Percentiles rank a stretch among this genome's conserved stretches.
Evolutionary conservation across 2,888 invertebrate species (phyloP).

Genomic region (Dryadula phaetusa): DNA sequence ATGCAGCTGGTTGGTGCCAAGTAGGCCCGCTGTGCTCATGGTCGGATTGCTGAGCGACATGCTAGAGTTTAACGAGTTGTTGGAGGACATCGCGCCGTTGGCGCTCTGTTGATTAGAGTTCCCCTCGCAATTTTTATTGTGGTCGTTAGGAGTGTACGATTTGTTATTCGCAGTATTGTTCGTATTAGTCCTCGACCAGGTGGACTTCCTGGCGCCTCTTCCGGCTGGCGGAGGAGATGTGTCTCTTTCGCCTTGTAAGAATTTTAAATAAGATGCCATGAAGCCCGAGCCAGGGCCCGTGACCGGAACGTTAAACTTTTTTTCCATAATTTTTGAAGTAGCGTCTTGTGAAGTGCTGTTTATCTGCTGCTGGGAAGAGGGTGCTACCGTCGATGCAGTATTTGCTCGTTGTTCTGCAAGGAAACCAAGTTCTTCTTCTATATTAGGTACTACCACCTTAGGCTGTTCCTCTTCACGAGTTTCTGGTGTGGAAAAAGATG

Average conservation of each 20-base stretch:
- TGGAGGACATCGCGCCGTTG: constrained; percentile 72
- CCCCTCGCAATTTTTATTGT: constrained; percentile 70
- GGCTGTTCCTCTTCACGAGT: constrained; percentile 88
- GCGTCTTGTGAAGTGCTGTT: constrained; percentile 79
- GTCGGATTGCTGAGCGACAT: constrained; percentile 71
- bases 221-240: constrained; percentile 91
- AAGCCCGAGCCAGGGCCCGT: constrained; percentile 89
- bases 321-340: constrained; percentile 82
- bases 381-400: constrained; percentile 80
- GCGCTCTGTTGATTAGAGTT: constrained; percentile 70
- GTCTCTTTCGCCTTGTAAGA: constrained; percentile 92
- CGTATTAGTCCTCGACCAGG: constrained; percentile 84
- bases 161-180: constrained; percentile 73
- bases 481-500: constrained; percentile 83
- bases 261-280: constrained; percentile 94
- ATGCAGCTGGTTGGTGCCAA: constrained; percentile 77
- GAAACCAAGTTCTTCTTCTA: constrained; percentile 94
- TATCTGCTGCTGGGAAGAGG: constrained; percentile 80
- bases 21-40: constrained; percentile 73
- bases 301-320: constrained; percentile 85
- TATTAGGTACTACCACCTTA: constrained; percentile 94
- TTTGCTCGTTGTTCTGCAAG: constrained; percentile 86
- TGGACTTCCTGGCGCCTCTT: constrained; percentile 87
- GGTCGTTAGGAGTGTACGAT: constrained; percentile 69
- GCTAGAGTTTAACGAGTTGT: constrained; percentile 66